Percentiles rank a stretch among this genome's conserved stretches.
Conservation (phyloP, 1,140 invertebrate species). For the Rhagoletis zephyria region DNA sequence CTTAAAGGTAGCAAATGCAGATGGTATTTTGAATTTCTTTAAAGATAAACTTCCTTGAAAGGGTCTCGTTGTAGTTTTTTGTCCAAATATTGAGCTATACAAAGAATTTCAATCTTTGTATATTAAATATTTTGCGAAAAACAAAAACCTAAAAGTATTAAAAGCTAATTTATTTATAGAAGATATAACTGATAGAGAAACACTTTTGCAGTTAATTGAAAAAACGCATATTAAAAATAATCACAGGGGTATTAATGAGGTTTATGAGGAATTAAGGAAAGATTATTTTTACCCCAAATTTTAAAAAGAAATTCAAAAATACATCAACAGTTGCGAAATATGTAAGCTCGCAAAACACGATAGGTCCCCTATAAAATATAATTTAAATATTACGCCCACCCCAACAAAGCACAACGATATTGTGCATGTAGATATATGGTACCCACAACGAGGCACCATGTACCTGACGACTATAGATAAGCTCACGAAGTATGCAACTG, state of each 20-base stretch:
- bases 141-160: conserved; percentile 47
- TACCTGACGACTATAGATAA: too few relatives aligned
- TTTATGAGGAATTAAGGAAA: too few relatives aligned
- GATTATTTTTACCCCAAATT: too few relatives aligned
- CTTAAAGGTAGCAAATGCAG: too few relatives aligned
- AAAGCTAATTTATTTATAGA: conserved; percentile 45
- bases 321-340: neutral
- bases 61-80: neutral
- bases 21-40: too few relatives aligned
- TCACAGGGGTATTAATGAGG: conserved; percentile 13
- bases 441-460: too few relatives aligned
- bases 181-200: conserved; percentile 39
- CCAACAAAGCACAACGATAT: neutral
- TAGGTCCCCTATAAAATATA: conserved; percentile 13
- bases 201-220: conserved; percentile 13
- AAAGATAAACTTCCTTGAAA: too few relatives aligned
- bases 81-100: conserved; percentile 32
- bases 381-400: conserved; percentile 48
- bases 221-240: conserved; percentile 47
- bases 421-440: neutral
- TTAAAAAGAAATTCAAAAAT: conserved; percentile 45
- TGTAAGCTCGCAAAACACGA: conserved; percentile 19
- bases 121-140: conserved; percentile 43
- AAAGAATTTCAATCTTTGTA: conserved; percentile 31
- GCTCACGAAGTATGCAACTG: too few relatives aligned